Conservation (phyloP, 2,797 vertebrate genomes). For the Taeniopygia guttata region DNA sequence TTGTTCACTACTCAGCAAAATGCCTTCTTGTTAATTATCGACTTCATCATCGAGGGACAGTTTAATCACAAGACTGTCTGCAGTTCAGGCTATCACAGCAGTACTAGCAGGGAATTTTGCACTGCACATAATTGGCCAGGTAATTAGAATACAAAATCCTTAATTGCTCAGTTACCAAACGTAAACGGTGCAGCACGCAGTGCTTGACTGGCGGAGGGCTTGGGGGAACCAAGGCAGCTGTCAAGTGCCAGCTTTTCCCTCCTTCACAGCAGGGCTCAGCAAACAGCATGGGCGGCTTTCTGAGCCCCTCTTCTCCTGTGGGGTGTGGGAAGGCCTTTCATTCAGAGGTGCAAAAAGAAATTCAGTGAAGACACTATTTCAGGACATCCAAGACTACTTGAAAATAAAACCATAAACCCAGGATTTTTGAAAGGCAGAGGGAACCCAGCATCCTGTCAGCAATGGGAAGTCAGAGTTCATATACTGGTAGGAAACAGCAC, state of each 20-base stretch:
- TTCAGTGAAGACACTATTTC: neutral
- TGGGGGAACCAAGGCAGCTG: neutral
- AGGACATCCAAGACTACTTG: neutral
- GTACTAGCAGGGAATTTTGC: conserved; percentile 10
- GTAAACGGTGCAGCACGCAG: neutral
- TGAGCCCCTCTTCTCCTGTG: neutral
- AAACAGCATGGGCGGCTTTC: neutral
- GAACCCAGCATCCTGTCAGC: neutral
- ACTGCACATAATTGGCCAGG: conserved; percentile 45
- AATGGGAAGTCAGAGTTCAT: neutral
- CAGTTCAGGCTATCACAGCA: conserved; percentile 37
- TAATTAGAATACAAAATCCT: conserved; percentile 54
- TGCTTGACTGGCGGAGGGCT: neutral
- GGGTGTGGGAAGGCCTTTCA: neutral
- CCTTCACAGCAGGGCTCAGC: neutral
- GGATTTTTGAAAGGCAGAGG: neutral
- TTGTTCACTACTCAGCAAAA: conserved; percentile 61
- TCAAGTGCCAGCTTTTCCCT: neutral
- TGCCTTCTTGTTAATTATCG: conserved; percentile 49
- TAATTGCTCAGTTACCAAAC: conserved; percentile 46
- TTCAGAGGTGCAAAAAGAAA: neutral
- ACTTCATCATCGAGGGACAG: conserved; percentile 52
- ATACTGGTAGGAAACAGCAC: neutral
- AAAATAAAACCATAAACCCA: neutral
- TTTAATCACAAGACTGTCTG: conserved; percentile 57